These are phyloP conservation scores for Eupsittula cactorum DNA, from an alignment of 2,113 vertebrate genomes.

Conservation along the genomic window DNA sequence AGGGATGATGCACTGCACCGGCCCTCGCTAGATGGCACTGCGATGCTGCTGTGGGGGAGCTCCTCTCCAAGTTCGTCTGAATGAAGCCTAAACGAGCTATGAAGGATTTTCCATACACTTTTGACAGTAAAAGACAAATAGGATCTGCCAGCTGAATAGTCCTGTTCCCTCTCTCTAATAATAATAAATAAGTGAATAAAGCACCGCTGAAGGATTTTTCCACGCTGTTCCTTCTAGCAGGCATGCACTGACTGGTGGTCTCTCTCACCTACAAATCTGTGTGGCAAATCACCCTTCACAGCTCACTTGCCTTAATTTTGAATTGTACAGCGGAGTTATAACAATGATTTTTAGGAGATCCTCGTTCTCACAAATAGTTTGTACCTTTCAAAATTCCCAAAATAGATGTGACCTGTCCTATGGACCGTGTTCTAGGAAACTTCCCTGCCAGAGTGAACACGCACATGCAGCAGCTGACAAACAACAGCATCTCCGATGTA, in stretches of 20 bases:
- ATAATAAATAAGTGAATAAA: not conserved
- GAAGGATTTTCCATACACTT: accelerated
- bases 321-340: not conserved
- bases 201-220: not conserved
- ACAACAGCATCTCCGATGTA: not conserved
- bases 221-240: not conserved
- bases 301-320: not conserved
- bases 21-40: constrained; percentile 45
- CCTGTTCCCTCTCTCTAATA: not conserved
- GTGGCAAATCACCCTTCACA: not conserved
- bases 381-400: not conserved
- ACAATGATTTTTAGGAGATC: not conserved
- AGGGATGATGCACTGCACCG: not conserved
- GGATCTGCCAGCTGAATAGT: not conserved
- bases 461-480: not conserved
- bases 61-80: accelerated
- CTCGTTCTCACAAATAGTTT: not conserved
- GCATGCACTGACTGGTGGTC: not conserved
- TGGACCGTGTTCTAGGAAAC: not conserved
- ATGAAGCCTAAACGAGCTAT: accelerated
- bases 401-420: not conserved
- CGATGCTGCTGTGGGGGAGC: not conserved
- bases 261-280: not conserved
- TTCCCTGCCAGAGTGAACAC: not conserved
- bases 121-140: not conserved